These are phyloP conservation scores for Smutsia temminckii DNA, from an alignment of 2,797 vertebrate species.

Conservation along the genomic window DNA sequence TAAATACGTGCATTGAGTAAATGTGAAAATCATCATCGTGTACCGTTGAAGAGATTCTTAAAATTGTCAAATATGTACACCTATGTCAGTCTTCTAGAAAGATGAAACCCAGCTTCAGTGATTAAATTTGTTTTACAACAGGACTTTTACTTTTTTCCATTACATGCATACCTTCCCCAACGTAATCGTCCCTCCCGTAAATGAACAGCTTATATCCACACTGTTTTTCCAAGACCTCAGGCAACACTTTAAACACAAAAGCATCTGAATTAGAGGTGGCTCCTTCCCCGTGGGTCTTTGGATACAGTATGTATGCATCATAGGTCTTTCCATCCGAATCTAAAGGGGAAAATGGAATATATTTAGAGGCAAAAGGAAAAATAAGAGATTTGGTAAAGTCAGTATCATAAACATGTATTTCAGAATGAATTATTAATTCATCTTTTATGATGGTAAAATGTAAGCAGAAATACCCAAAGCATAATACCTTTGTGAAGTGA, in stretches of 20 bases:
- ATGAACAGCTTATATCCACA: constrained; percentile 95
- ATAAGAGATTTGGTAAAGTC: background rate
- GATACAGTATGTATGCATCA: constrained; percentile 93
- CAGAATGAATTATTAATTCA: background rate
- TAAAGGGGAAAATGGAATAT: constrained; percentile 68
- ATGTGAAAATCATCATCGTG: background rate
- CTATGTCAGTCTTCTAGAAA: background rate
- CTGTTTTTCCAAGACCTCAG: constrained; percentile 91
- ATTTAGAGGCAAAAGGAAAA: constrained; percentile 30
- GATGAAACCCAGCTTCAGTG: background rate
- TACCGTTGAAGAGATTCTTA: background rate
- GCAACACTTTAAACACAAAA: constrained; percentile 91
- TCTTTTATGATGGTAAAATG: background rate
- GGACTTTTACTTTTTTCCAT: background rate
- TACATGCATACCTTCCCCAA: constrained; percentile 89
- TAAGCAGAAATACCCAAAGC: background rate
- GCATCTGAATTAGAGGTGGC: constrained; percentile 85
- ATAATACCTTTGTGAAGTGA: background rate
- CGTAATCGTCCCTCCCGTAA: constrained; percentile 89
- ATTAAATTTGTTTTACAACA: background rate
- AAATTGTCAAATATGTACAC: background rate
- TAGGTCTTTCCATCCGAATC: constrained; percentile 91
- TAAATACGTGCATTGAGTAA: background rate
- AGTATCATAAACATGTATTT: background rate
- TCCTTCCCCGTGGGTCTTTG: constrained; percentile 80